Conservation (phyloP, 2,888 invertebrate genomes). For the Pilophorus perplexus region DNA sequence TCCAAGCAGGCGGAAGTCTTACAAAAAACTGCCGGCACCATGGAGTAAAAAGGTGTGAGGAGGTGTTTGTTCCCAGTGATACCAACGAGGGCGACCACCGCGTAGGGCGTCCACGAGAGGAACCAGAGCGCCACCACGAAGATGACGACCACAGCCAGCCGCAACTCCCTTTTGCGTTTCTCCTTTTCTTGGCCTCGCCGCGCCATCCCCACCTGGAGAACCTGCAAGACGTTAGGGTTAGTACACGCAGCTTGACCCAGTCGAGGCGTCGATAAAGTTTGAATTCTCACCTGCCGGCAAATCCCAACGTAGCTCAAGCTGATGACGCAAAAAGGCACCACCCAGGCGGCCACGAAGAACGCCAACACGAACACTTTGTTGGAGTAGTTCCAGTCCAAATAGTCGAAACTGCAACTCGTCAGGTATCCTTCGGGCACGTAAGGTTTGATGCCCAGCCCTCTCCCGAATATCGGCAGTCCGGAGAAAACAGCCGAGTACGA, state of each 20-base stretch:
- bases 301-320: slow-evolving; percentile 71
- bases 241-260: no score
- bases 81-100: slow-evolving; percentile 70
- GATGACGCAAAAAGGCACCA: slow-evolving; percentile 68
- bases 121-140: slow-evolving; percentile 72
- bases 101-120: slow-evolving; percentile 79
- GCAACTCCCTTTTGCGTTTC: slow-evolving; percentile 67
- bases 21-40: slow-evolving; percentile 76
- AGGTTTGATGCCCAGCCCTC: slow-evolving; percentile 64
- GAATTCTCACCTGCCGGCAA: slow-evolving; percentile 64
- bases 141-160: slow-evolving; percentile 64
- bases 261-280: no score
- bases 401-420: slow-evolving; percentile 83
- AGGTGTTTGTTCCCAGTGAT: slow-evolving; percentile 63
- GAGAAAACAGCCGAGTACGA: slow-evolving; percentile 69
- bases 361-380: slow-evolving; percentile 69
- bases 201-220: slow-evolving; percentile 45
- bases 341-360: slow-evolving; percentile 74
- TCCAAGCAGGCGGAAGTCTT: slow-evolving; percentile 79
- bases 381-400: slow-evolving; percentile 62
- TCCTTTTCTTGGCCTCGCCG: slow-evolving; percentile 56
- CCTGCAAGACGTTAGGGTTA: no score
- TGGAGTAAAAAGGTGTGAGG: slow-evolving; percentile 67
- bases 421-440: slow-evolving; percentile 77
- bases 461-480: slow-evolving; percentile 62